phyloP scores from a whole-genome alignment of 2,888 invertebrate genomes.

The Caenorhabditis imperialis region DNA sequence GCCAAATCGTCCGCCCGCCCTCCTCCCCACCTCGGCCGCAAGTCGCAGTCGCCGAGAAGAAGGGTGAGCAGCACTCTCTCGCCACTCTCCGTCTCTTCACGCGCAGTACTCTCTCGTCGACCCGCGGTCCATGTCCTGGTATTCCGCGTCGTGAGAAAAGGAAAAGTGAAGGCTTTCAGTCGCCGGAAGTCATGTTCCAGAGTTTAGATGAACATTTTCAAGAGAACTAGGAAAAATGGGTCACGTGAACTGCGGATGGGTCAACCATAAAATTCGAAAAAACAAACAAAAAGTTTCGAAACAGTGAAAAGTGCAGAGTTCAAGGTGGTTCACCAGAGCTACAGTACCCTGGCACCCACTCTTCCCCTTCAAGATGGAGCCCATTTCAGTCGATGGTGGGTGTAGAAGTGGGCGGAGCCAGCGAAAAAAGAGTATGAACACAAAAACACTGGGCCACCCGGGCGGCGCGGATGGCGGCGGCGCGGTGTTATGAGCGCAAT shows the following conservation, averaged over 20 bases:
- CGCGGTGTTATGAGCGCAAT: conserved; percentile 36
- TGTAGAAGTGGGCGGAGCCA: background rate
- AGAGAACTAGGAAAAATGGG: background rate
- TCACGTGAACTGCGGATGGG: background rate
- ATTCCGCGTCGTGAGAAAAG: conserved; percentile 41
- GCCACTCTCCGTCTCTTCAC: conserved; percentile 25
- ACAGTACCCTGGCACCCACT: too few relatives aligned
- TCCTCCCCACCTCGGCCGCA: conserved; percentile 43
- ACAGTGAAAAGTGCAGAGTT: too few relatives aligned
- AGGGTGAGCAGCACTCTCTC: conserved; percentile 45
- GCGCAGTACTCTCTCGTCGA: conserved; percentile 37
- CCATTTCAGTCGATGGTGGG: background rate
- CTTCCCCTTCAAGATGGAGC: too few relatives aligned
- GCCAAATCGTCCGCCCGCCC: conserved; percentile 51
- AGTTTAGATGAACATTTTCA: too few relatives aligned
- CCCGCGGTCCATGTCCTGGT: conserved; percentile 31
- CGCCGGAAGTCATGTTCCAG: conserved; percentile 31
- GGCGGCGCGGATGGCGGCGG: conserved; percentile 49
- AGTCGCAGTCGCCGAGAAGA: conserved; percentile 46
- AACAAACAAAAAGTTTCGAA: background rate
- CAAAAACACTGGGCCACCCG: conserved; percentile 22
- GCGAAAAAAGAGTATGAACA: background rate
- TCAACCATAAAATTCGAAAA: background rate
- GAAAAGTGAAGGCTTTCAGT: conserved; percentile 29
- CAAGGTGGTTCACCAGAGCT: too few relatives aligned